Evolutionary conservation across 1,140 invertebrate genomes (phyloP), one percentile per base, ranked within the genome.

Genomic region (Dinoponera quadriceps): DNA sequence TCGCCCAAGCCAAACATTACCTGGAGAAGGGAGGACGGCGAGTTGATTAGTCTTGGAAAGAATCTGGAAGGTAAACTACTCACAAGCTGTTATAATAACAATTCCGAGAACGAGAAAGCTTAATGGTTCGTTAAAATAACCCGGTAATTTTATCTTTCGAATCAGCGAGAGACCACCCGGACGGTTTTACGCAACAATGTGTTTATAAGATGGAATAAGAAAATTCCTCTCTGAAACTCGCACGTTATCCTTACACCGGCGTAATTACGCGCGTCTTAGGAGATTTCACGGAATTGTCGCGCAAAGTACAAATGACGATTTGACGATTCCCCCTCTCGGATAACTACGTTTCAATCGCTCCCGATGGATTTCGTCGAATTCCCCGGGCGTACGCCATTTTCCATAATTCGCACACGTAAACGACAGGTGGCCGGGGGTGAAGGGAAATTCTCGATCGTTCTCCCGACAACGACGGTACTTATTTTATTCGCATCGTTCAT

Each of bases 21-120:
- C 38, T 98, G 97, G 98, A 95, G 97, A 72, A 95, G 97, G 59
- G 98, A 98, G 92, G 96, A 96, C 80, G 96, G 96, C 7, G 96
- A 97, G 85, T 88, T 93, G 63, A 96, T 97, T 92, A 94, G 95
- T 20, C 91, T 92, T 2, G 95, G 95, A 57, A 95, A 95, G 33
- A 95, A 94, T 18, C 91, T 94, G 65, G 95, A 96, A 95, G 95
- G 96, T 96, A 94, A 92, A 85, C 1, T 38, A 51, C n/a, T 66
- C 20, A 16, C 13, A 25, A 25, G 5, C 65, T 55, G 20, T 33
- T 20, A 51, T 74, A 54, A 51, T 74, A 54, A 33, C n/a, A 62
- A 66, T 44, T 0, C 38, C 38, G 38, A 4, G 38, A 7, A 44
- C 38, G 38, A 44, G 16, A 38, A 38, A 51, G 60, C 71, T 72